Base-by-base conservation (phyloP, 1,140 invertebrate genomes). In the Cephus cinctus region DNA sequence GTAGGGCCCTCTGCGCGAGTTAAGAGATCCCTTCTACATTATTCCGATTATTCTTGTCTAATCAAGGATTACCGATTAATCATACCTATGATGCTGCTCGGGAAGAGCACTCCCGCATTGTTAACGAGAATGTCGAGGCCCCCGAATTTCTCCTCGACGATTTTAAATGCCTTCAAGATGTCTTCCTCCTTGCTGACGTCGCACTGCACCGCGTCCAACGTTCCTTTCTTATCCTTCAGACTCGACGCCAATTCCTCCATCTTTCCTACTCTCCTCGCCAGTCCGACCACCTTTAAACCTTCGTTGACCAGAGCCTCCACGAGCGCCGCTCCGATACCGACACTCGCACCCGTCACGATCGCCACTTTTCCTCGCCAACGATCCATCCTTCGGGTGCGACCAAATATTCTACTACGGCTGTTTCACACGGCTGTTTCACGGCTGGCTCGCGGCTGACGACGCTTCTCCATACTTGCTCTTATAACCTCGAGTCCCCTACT, bases 111-210 rank as follows among this genome's bases (percentile, higher is more conserved):
- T 2, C 80, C 85, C 19, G 83, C 86, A 61, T 85, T 86, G 60
- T 87, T 87, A 22, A 88, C 72, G 12, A 85, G 76, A 5, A 87
- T 77, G 56, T 87, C 81, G 2, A 86, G 67, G 4, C 80, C 78
- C 5, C 82, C 82, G 43, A 82, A 69, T 4, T 80, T 65, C 2
- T 61, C 50, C 5, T 81, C 67, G 2, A 84, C 78, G 69, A 76
- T 79, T 30, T 78, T 69, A 61, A 88, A 89, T 41, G 85, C 80
- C 5, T 69, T 63, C 12, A 77, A 62, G 11, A 90, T 80, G n/a
- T 88, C 80, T 0, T 71, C 67, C 41, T 83, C 78, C 21, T 83
- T 78, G 0, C 77, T 73, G 2, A 90, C 71, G 67, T 91, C 88
- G 63, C 87, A 88, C 60, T 80, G 75, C 2, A 77, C 65, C 0